Evolutionary conservation across 2,113 vertebrate genomes (phyloP), one percentile per base, ranked within the genome.

Genomic region (Formicarius rufipectus): DNA sequence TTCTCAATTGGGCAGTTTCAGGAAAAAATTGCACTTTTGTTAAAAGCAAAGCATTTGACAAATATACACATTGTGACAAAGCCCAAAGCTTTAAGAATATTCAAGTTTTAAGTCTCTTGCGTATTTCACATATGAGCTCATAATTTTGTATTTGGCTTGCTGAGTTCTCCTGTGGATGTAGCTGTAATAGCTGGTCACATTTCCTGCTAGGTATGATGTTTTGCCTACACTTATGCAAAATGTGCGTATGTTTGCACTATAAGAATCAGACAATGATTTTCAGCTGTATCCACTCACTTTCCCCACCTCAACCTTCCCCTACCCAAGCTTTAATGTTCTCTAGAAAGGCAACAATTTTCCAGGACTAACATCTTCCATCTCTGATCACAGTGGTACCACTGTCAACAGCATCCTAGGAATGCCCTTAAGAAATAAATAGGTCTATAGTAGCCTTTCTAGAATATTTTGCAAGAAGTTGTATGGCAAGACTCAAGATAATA

Each of bases 181-280:
- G 27, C 33, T 47, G 40, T 4, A 59, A 59, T 1, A 74, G 55
- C 64, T 45, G 47, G 21, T 30, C 3, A 5, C 23, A 3, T n/a
- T 69, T 19, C 15, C 84, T 81, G 76, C 30, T 56, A 76, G 53
- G 10, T 58, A 44, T 25, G n/a, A 18, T 58, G 44, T 45, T 82
- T 69, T 67, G 39, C 52, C 55, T 50, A 9, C 5, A 2, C 25
- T 67, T 42, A 33, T 30, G 1, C 5, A 59, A 82, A 78, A 53
- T 0, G 0, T 40, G 0, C 7, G 8, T 39, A 7, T 6, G 2
- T 71, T 84, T 84, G 58, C 39, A 30, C 35, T 76, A 35, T 56
- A 76, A 44, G 62, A 91, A 50, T 12, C 1, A 1, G 31, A 27
- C 52, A 47, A 55, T 31, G 42, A 12, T 67, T 96, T 93, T 84